Evolutionary conservation across 2,113 vertebrate genomes (phyloP).

Genomic region (Pandion haliaetus): DNA sequence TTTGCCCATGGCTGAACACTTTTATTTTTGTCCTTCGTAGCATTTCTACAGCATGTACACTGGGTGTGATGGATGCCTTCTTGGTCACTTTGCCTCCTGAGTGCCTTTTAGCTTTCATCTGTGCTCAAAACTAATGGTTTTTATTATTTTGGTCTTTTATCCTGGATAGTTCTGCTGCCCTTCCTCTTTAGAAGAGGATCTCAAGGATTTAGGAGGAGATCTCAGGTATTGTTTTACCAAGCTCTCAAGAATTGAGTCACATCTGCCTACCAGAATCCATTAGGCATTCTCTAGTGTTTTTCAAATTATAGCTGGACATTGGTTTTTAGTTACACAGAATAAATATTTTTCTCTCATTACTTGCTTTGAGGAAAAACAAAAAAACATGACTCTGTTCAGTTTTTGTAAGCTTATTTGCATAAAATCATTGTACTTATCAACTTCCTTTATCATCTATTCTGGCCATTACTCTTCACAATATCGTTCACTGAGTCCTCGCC

Average conservation of each 20-base stretch:
- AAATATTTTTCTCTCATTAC: neutral
- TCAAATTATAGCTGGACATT: neutral
- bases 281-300: neutral
- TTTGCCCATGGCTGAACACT: constrained; percentile 4
- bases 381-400: neutral
- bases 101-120: constrained; percentile 9
- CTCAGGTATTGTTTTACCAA: neutral
- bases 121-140: neutral
- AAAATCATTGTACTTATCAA: neutral
- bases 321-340: neutral
- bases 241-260: neutral
- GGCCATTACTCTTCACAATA: neutral
- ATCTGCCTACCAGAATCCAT: neutral
- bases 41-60: neutral
- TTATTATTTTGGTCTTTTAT: neutral
- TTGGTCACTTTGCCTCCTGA: neutral
- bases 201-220: neutral
- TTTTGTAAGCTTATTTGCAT: neutral
- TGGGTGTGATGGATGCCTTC: constrained; percentile 1
- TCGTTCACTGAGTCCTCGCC: neutral
- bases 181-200: neutral
- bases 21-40: constrained; percentile 22
- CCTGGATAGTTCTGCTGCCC: neutral
- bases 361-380: neutral
- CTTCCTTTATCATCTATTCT: neutral